These are phyloP conservation scores for Linurgus olivaceus DNA, from an alignment of 2,797 vertebrate species.

Conservation along the genomic window DNA sequence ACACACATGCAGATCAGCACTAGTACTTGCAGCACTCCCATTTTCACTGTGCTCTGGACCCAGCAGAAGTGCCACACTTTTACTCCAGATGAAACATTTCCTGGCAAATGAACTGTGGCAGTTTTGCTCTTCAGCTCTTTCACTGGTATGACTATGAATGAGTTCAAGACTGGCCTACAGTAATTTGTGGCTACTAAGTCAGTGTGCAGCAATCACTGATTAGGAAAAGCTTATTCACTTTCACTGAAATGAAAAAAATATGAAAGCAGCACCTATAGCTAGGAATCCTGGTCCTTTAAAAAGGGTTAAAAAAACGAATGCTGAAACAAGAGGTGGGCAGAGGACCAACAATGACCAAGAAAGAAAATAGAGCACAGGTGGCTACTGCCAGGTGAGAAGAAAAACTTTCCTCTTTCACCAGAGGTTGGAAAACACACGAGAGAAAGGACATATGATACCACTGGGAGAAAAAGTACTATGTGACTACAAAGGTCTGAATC, in stretches of 20 bases:
- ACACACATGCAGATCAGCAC: neutral
- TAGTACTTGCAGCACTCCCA: neutral
- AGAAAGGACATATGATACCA: neutral
- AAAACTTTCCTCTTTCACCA: slow-evolving; percentile 28
- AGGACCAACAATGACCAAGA: slow-evolving; percentile 50
- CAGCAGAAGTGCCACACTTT: neutral
- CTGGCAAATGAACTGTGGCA: slow-evolving; percentile 35
- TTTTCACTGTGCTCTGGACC: neutral
- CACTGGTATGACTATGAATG: slow-evolving; percentile 7
- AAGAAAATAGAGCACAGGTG: slow-evolving; percentile 48
- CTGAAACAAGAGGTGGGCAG: slow-evolving; percentile 33
- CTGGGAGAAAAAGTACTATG: neutral
- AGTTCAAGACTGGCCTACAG: slow-evolving; percentile 31
- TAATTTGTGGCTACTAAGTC: slow-evolving; percentile 55
- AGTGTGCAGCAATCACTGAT: slow-evolving; percentile 29
- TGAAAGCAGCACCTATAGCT: slow-evolving; percentile 30
- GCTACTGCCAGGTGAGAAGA: slow-evolving; percentile 1
- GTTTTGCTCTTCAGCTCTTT: slow-evolving; percentile 37
- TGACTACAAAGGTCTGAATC: neutral
- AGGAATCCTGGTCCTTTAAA: neutral
- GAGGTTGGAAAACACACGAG: neutral
- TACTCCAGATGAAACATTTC: slow-evolving; percentile 36
- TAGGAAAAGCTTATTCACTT: slow-evolving; percentile 31
- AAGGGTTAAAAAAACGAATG: slow-evolving; percentile 18
- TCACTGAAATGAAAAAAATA: slow-evolving; percentile 28